Conservation (phyloP, 2,888 invertebrate genomes). For the Diadegma fenestrale region DNA sequence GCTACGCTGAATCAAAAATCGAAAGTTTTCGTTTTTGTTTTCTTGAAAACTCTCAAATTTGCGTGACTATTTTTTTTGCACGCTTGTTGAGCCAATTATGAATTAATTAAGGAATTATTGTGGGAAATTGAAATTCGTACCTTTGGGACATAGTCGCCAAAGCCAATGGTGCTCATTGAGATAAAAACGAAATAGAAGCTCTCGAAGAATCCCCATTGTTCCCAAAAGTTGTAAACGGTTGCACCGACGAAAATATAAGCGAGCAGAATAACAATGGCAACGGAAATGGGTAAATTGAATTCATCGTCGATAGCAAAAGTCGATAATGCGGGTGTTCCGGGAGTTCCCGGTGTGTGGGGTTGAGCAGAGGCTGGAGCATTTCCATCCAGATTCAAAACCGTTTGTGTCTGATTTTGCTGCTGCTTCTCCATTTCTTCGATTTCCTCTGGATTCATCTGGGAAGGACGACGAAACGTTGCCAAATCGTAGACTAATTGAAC, state of each 20-base stretch:
- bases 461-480: conserved; percentile 91
- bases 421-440: conserved; percentile 85
- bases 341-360: conserved; percentile 89
- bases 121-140: conserved; percentile 77
- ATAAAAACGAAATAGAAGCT: conserved; percentile 99
- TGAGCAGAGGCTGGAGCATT: conserved; percentile 82
- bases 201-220: conserved; percentile 96
- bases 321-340: conserved; percentile 92
- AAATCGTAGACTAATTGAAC: conserved; percentile 93
- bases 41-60: too few species aligned
- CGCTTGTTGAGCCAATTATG: background rate
- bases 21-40: background rate
- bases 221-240: conserved; percentile 91
- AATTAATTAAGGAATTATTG: background rate
- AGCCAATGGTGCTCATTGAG: conserved; percentile 98
- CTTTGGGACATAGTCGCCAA: conserved; percentile 96
- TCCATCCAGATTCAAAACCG: conserved; percentile 81
- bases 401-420: conserved; percentile 76
- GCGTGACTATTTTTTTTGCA: too few species aligned
- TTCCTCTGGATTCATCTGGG: conserved; percentile 88
- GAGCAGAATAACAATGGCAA: conserved; percentile 93
- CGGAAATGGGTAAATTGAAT: conserved; percentile 96
- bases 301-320: conserved; percentile 95
- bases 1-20: too few species aligned
- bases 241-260: conserved; percentile 96